Base-by-base conservation (phyloP, 2,888 invertebrate genomes). In the Trileptium ribeirensis region DNA sequence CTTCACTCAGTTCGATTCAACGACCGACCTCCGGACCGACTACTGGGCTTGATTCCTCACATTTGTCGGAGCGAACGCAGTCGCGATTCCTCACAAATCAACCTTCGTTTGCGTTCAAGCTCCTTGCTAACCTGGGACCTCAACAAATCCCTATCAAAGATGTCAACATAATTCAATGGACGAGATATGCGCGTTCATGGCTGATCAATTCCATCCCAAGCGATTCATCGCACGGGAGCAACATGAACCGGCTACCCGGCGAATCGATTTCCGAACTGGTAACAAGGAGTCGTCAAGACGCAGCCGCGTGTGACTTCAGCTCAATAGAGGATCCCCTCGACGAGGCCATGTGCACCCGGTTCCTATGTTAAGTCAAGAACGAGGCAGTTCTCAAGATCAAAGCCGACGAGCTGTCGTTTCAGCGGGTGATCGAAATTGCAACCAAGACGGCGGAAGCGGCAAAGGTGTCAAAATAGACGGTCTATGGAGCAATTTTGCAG, bases 391-490 rank as follows among this genome's bases (percentile, higher is more conserved):
- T 83, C n/a, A 82, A 83, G 40, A 38, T 83, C 67, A 83, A 83
- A 70, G 83, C 67, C 67, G 82, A 82, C 31, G 83, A 83, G 29
- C 82, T 83, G 67, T 34, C 51, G 29, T 83, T 83, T 51, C 39
- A 82, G 40, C 29, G 67, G 36, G 84, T 64, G n/a, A 67, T 84
- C 36, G 38, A 83, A 51, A 67, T 84, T n/a, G 84, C 84, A 31
- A 40, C 79, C 70, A 79, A 84, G 51, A 84, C 84, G 8, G 84
- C 84, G 38, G 83, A 83, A 31, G 84, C 84, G 3, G 84, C 83
- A 1, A 82, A 74, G 33, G 39, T 75, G 39, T 29, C 77, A 15
- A 75, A 75, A 8, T 29, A 75, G 15, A 75, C 36, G 15, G 37
- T 36, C 19, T n/a, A 70, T 70, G 70, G 70, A 15, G 31, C 33